Evolutionary conservation across 2,888 invertebrate genomes (phyloP).

Genomic region (Drosophila emarginata): DNA sequence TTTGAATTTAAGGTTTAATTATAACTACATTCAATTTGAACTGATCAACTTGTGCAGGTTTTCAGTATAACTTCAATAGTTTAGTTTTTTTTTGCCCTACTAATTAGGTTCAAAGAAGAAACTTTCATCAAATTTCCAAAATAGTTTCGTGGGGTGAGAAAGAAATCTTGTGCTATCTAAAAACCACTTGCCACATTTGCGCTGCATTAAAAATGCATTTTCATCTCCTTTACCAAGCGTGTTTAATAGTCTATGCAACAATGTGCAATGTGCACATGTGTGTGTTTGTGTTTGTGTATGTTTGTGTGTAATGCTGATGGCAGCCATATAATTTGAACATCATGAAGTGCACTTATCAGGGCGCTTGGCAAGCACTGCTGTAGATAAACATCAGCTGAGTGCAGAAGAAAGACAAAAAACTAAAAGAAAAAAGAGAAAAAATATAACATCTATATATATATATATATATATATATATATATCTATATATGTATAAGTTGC

Average conservation of each 20-base stretch:
- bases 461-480: too few species aligned
- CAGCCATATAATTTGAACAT: constrained; percentile 74
- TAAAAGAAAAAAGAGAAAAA: constrained; percentile 4
- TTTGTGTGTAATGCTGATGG: constrained; percentile 65
- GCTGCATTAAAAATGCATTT: constrained; percentile 73
- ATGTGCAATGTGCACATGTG: constrained; percentile 39
- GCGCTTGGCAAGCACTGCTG: constrained; percentile 60
- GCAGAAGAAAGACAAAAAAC: constrained; percentile 20
- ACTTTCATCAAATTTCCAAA: constrained; percentile 6
- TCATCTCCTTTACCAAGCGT: constrained; percentile 43
- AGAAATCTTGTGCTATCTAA: constrained; percentile 35
- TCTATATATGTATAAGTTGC: constrained; percentile 28
- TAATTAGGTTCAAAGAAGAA: not conserved
- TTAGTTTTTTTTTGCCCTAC: not conserved
- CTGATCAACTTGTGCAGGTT: too few species aligned
- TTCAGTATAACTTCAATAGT: not conserved
- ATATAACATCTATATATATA: not conserved
- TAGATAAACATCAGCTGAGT: constrained; percentile 65
- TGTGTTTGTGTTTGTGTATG: constrained; percentile 9
- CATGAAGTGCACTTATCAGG: constrained; percentile 74
- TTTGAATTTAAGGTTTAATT: not conserved
- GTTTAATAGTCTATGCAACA: constrained; percentile 71
- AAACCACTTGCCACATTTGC: constrained; percentile 61
- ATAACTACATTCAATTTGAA: not conserved
- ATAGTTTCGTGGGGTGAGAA: constrained; percentile 14